Percentiles rank a stretch among this genome's conserved stretches.
phyloP scores from a whole-genome alignment of 2,797 vertebrate genomes.

The Anguilla obscura region DNA sequence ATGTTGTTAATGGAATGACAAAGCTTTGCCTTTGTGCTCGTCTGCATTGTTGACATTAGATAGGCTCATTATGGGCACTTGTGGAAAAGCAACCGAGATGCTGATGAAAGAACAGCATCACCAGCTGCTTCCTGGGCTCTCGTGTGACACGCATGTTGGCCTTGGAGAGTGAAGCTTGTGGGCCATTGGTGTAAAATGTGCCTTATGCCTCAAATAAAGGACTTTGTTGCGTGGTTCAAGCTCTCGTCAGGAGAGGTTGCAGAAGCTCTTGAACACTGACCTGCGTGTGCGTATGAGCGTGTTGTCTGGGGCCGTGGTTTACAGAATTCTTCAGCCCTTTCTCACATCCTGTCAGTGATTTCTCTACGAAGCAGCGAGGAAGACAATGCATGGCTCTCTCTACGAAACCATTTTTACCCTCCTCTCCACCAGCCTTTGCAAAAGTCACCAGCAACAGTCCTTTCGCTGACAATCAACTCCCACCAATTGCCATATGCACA shows the following conservation, averaged over 20 bases:
- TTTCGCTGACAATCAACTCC: background rate
- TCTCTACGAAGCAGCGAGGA: background rate
- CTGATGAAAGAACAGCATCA: background rate
- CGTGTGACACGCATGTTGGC: background rate
- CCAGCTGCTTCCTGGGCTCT: background rate
- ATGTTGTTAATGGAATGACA: background rate
- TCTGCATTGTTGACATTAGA: background rate
- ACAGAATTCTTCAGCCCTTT: slow-evolving; percentile 55
- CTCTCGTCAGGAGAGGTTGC: background rate
- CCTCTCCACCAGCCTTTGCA: background rate
- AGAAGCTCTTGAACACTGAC: background rate
- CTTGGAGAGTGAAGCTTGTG: background rate
- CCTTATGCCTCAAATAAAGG: background rate
- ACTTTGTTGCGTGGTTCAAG: slow-evolving; percentile 29
- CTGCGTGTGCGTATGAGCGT: slow-evolving; percentile 4
- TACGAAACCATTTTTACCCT: background rate
- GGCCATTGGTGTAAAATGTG: background rate
- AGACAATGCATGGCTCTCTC: background rate
- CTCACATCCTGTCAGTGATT: slow-evolving; percentile 46
- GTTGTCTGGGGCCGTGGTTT: slow-evolving; percentile 42
- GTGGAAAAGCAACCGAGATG: background rate
- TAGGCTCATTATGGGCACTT: background rate
- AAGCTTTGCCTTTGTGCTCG: background rate
- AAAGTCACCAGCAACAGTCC: background rate
- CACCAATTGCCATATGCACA: background rate